A percentile compares a stretch with the other conserved stretches of the same genome.
phyloP scores from a whole-genome alignment of 2,797 vertebrate species.

The Sebastes taczanowskii region DNA sequence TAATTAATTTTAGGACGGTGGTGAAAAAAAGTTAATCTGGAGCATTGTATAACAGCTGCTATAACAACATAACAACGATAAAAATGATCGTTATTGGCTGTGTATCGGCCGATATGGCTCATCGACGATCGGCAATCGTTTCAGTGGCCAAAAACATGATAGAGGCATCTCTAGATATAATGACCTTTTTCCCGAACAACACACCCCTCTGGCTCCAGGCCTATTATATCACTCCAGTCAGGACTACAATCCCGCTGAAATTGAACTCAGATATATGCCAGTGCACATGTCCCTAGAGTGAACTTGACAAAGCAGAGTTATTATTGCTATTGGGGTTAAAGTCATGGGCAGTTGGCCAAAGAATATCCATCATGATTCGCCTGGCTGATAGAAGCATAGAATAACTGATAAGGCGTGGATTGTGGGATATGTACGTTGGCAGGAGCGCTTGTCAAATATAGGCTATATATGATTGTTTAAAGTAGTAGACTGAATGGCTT shows the following conservation, averaged over 20 bases:
- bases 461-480: conserved; percentile 53
- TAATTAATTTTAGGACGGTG: no score
- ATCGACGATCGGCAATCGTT: background rate
- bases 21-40: no score
- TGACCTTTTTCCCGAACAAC: background rate
- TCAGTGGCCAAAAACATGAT: background rate
- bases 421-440: conserved; percentile 1
- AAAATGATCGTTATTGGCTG: background rate
- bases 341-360: conserved; percentile 23
- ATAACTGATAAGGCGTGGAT: conserved; percentile 18
- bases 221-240: background rate
- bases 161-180: background rate
- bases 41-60: background rate
- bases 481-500: conserved; percentile 46
- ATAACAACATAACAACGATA: background rate
- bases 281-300: conserved; percentile 6
- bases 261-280: conserved; percentile 16
- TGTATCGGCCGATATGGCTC: background rate
- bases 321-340: conserved; percentile 39
- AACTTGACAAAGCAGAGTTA: conserved; percentile 26
- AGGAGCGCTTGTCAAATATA: conserved; percentile 39
- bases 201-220: background rate
- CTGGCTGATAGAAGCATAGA: conserved; percentile 20
- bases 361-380: conserved; percentile 33
- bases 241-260: conserved; percentile 6